Conservation (phyloP, 2,888 invertebrate species). For the Synergus japonicus region DNA sequence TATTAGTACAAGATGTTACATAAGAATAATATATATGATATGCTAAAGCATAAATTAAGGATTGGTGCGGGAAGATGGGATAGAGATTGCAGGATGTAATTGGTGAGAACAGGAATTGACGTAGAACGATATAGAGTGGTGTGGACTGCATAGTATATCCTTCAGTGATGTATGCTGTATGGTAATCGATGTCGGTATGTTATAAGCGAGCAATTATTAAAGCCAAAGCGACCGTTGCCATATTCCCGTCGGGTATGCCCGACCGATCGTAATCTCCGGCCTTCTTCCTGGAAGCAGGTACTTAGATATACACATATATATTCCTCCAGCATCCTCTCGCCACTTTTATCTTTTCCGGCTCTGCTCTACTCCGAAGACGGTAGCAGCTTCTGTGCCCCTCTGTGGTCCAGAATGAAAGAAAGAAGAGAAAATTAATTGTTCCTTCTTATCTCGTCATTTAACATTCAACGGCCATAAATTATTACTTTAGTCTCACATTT, state of each 20-base stretch:
- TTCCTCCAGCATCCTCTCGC: conserved; percentile 51
- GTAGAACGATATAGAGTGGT: background rate
- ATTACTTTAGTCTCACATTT: background rate
- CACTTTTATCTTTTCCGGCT: conserved; percentile 47
- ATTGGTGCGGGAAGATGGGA: background rate
- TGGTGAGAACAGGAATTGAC: conserved; percentile 43
- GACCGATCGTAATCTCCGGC: conserved; percentile 53
- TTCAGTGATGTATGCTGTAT: conserved; percentile 42
- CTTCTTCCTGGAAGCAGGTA: conserved; percentile 52
- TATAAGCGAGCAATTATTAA: conserved; percentile 55
- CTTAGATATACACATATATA: conserved; percentile 42
- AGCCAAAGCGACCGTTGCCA: conserved; percentile 48
- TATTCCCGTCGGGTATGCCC: conserved; percentile 48
- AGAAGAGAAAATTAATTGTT: conserved; percentile 3
- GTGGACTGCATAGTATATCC: background rate
- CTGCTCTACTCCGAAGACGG: conserved; percentile 1
- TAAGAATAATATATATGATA: background rate
- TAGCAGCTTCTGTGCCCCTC: conserved; percentile 3
- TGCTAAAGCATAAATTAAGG: background rate
- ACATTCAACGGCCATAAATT: conserved; percentile 13
- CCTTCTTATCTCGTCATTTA: background rate
- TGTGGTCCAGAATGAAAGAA: conserved; percentile 6
- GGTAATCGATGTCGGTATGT: conserved; percentile 50
- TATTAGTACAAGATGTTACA: background rate
- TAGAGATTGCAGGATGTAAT: conserved; percentile 22